Conservation (phyloP, 64 coral and sea anemone genomes). For the Cladopsammia gracilis region DNA sequence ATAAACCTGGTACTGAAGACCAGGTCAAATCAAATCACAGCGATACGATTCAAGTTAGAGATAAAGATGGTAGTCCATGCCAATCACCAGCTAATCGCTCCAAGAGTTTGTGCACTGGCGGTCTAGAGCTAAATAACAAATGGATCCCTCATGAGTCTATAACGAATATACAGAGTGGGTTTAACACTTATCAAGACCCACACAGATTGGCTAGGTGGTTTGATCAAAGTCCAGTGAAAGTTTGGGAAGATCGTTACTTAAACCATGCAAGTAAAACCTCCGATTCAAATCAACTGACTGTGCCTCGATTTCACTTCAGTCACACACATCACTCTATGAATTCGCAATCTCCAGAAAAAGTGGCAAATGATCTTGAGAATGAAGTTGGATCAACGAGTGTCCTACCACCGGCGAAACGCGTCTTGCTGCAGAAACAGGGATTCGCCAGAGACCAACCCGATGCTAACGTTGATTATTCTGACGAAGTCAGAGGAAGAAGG, state of each 20-base stretch:
- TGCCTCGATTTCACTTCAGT: not conserved
- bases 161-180: not conserved
- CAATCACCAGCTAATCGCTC: not conserved
- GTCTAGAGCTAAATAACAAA: not conserved
- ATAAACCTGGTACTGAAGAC: not conserved
- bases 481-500: not conserved
- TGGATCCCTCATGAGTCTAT: not conserved
- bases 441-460: too few species aligned
- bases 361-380: not conserved
- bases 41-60: not conserved
- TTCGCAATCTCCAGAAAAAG: not conserved
- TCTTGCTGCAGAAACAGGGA: not conserved
- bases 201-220: not conserved
- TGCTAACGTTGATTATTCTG: not conserved
- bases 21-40: not conserved
- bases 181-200: not conserved
- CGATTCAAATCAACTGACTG: not conserved
- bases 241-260: conserved; percentile 23
- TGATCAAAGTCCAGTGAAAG: conserved; percentile 1
- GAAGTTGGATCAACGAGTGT: not conserved
- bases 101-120: too few species aligned
- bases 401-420: too few species aligned
- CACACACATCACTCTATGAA: not conserved
- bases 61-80: not conserved
- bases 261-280: not conserved